phyloP scores from a whole-genome alignment of 2,888 invertebrate species.

The Neuroscelio doddi region DNA sequence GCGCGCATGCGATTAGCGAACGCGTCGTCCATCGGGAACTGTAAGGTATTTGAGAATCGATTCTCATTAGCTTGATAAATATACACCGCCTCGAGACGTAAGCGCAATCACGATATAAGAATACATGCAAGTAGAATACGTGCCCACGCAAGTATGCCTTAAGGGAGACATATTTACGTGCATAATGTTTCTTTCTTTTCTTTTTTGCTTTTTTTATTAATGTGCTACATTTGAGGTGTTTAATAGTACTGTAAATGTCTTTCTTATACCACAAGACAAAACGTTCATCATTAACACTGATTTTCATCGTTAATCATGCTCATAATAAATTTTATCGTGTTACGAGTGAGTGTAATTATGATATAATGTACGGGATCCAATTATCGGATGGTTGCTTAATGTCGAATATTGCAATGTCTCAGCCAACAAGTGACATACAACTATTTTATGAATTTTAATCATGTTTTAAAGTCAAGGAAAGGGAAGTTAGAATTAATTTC shows the following conservation, averaged over 20 bases:
- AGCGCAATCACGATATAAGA: constrained; percentile 19
- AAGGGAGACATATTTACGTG: constrained; percentile 26
- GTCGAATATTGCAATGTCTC: too few species aligned
- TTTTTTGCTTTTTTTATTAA: background rate
- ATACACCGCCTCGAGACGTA: constrained; percentile 11
- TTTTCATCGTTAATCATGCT: background rate
- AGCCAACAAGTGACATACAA: too few species aligned
- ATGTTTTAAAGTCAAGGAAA: too few species aligned
- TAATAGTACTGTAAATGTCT: background rate
- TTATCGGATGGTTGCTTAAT: too few species aligned
- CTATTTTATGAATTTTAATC: too few species aligned
- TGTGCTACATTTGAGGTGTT: constrained; percentile 6
- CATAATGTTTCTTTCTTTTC: constrained; percentile 18
- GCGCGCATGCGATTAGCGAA: constrained; percentile 13
- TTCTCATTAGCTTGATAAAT: constrained; percentile 28
- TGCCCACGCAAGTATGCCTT: constrained; percentile 17
- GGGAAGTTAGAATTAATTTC: too few species aligned
- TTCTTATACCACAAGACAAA: background rate
- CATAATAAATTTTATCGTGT: background rate
- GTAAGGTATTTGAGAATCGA: constrained; percentile 14
- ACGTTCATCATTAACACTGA: too few species aligned
- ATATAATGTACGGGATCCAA: too few species aligned
- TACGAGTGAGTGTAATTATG: too few species aligned
- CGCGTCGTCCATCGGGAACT: constrained; percentile 4
- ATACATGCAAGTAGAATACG: constrained; percentile 23